Percentiles rank a stretch among this genome's conserved stretches.
These are phyloP conservation scores for Brotula barbata DNA, from an alignment of 2,797 vertebrate species.

Conservation along the genomic window DNA sequence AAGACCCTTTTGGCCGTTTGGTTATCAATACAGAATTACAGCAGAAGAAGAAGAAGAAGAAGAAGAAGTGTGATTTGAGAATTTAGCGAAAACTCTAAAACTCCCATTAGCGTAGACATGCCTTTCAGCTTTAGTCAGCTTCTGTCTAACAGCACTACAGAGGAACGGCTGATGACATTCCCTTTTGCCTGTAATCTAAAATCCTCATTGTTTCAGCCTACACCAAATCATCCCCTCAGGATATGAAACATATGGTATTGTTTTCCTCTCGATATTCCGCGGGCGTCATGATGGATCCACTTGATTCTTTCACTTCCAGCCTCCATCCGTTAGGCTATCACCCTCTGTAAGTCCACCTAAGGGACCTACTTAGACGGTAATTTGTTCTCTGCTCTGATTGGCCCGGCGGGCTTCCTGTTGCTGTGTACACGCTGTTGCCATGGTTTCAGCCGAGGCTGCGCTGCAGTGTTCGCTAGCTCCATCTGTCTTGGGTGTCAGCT, in stretches of 20 bases:
- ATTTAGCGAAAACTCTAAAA: slow-evolving; percentile 26
- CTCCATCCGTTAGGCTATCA: slow-evolving; percentile 50
- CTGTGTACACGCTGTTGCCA: slow-evolving; percentile 65
- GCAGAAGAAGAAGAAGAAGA: not conserved
- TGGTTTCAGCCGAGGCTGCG: slow-evolving; percentile 62
- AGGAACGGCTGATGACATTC: slow-evolving; percentile 39
- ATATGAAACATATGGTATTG: slow-evolving; percentile 34
- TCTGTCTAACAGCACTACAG: slow-evolving; percentile 39
- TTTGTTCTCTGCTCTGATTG: slow-evolving; percentile 54
- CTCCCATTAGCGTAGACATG: slow-evolving; percentile 26
- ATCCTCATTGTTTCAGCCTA: slow-evolving; percentile 26
- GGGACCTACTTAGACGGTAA: slow-evolving; percentile 52
- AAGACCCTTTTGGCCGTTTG: slow-evolving; percentile 19
- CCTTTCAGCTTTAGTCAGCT: slow-evolving; percentile 41
- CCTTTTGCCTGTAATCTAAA: slow-evolving; percentile 54
- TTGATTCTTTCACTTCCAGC: slow-evolving; percentile 33
- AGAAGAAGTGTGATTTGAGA: slow-evolving; percentile 8
- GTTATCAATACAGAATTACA: slow-evolving; percentile 17
- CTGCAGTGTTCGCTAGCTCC: slow-evolving; percentile 63
- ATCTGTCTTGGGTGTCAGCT: slow-evolving; percentile 73
- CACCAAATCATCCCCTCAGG: slow-evolving; percentile 42
- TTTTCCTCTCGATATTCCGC: slow-evolving; percentile 32
- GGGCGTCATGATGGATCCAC: slow-evolving; percentile 32
- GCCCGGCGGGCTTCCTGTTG: slow-evolving; percentile 65
- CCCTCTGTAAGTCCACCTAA: slow-evolving; percentile 45